phyloP scores from a whole-genome alignment of 23 tunicate species.

The Corella eumyota region DNA sequence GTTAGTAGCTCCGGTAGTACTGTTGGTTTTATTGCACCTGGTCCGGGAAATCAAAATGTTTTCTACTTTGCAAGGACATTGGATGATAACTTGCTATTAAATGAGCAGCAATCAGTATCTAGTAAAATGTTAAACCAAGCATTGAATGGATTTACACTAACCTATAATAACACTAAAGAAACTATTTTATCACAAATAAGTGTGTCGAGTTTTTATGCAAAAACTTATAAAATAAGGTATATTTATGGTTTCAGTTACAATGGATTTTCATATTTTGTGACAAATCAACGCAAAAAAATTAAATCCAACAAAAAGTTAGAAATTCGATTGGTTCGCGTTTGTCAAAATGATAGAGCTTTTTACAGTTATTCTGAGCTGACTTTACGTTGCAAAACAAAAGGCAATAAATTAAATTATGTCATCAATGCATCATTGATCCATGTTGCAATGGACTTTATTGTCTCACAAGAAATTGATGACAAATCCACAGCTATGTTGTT shows the following conservation, averaged over 20 bases:
- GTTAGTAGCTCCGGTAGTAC: slow-evolving; percentile 12
- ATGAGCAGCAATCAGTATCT: slow-evolving; percentile 57
- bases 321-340: slow-evolving; percentile 40
- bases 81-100: slow-evolving; percentile 11
- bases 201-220: slow-evolving; percentile 7
- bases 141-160: slow-evolving; percentile 34
- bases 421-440: slow-evolving; percentile 30
- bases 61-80: slow-evolving; percentile 63
- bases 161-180: slow-evolving; percentile 9
- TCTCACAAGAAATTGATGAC: background rate
- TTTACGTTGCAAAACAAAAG: slow-evolving; percentile 20
- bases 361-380: slow-evolving; percentile 50
- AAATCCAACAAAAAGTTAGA: background rate
- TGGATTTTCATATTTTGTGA: slow-evolving; percentile 59
- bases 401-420: background rate
- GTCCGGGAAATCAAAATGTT: slow-evolving; percentile 4
- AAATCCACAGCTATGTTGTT: background rate
- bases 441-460: slow-evolving; percentile 20
- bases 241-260: slow-evolving; percentile 47
- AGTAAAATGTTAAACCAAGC: slow-evolving; percentile 45
- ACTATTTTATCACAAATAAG: slow-evolving; percentile 19
- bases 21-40: slow-evolving; percentile 23
- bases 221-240: slow-evolving; percentile 28
- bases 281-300: slow-evolving; percentile 30
- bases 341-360: slow-evolving; percentile 43